Base-by-base conservation (phyloP, 2,797 vertebrate species). In the Chrosomus eos region DNA sequence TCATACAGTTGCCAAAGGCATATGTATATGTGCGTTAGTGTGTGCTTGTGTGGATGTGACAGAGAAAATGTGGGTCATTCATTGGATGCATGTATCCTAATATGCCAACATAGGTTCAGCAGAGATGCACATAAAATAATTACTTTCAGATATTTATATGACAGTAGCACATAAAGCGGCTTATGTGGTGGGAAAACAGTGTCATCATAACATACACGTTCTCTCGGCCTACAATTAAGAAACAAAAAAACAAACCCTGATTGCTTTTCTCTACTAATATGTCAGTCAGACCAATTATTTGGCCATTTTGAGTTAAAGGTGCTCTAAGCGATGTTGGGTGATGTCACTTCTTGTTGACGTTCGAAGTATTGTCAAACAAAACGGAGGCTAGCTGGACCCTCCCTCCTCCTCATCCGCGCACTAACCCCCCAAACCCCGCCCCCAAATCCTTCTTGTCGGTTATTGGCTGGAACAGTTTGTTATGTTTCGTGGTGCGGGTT, bases 1-100 rank as follows among this genome's bases (percentile, higher is more conserved):
- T 95, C 94, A 95, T 89, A 81, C 87, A 83, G 85, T 89, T 80
- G 73, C 80, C 87, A 26, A 26, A 45, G 82, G 76, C 68, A 78
- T 76, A 33, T 33, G 67, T 82, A 75, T 79, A 40, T 86, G 38
- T 82, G 53, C 5, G 40, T 67, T 45, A 48, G 33, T 11, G 18
- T 71, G 79, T 73, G 40, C 60, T 67, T 86, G 58, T 60, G 51
- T 75, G 23, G 31, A 79, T 79, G 60, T 84, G 77, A 67, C 45
- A 67, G 21, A 73, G 77, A 14, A 45, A 84, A 73, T 70, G 80
- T 82, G 80, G 73, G 79, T 84, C 72, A 77, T 76, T 58, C 51
- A 45, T 31, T 70, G 66, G 53, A 79, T 43, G 64, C n/a, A 26
- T 76, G n/a, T 0, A 38, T 58, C 60, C 14, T 31, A 38, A 31